Conservation (phyloP, 2,797 vertebrate species). For the Platalea minor region DNA sequence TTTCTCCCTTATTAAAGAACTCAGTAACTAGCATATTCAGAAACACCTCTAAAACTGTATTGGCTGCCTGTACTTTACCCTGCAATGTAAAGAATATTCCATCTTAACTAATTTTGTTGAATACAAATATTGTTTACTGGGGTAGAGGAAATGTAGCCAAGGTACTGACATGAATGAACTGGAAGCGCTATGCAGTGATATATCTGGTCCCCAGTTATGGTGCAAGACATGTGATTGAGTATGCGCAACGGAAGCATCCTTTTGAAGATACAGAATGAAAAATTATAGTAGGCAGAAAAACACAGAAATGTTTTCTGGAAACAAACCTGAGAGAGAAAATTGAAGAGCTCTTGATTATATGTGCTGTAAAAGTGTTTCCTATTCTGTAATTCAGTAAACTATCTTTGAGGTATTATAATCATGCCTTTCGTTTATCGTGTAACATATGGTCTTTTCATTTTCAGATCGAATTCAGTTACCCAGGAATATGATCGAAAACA, state of each 20-base stretch:
- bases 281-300: not conserved
- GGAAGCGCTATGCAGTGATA: not conserved
- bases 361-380: not conserved
- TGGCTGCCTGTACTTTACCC: not conserved
- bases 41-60: not conserved
- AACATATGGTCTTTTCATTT: conserved; percentile 19
- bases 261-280: not conserved
- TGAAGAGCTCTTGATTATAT: not conserved
- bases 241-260: not conserved
- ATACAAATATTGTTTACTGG: not conserved
- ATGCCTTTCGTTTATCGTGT: not conserved
- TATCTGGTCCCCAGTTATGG: not conserved
- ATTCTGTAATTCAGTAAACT: not conserved
- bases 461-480: conserved; percentile 87
- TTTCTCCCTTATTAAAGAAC: not conserved
- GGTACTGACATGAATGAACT: not conserved
- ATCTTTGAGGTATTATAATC: not conserved
- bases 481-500: conserved; percentile 99
- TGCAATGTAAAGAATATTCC: not conserved
- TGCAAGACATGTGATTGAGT: not conserved
- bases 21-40: not conserved
- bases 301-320: not conserved
- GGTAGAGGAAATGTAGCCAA: not conserved
- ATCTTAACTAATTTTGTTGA: not conserved
- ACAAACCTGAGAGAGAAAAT: not conserved